Percentiles rank a stretch among this genome's conserved stretches.
Conservation (phyloP, 2,797 vertebrate genomes). For the Lophura swinhoii region DNA sequence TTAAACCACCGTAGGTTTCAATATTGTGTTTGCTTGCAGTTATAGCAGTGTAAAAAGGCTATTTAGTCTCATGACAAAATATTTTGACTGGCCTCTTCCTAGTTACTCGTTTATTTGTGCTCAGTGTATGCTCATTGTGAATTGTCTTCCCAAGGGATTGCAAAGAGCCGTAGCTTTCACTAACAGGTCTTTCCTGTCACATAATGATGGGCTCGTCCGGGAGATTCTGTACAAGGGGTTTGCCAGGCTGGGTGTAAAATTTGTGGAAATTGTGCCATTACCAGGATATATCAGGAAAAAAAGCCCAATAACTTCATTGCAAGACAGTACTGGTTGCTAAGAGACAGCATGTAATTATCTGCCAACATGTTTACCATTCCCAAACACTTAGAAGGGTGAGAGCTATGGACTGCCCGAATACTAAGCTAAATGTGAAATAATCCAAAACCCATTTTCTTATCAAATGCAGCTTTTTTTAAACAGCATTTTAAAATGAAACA, state of each 20-base stretch:
- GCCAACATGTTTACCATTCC: conserved; percentile 60
- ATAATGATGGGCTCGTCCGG: neutral
- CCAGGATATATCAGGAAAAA: neutral
- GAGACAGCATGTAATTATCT: conserved; percentile 62
- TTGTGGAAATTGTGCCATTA: conserved; percentile 15
- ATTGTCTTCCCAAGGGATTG: conserved; percentile 16
- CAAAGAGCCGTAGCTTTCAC: neutral
- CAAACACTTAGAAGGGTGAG: conserved; percentile 23
- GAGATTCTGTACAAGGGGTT: neutral
- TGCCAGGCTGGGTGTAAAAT: conserved; percentile 17
- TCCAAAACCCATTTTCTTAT: neutral
- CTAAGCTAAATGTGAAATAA: neutral
- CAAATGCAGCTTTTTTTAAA: neutral
- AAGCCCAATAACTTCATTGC: conserved; percentile 1
- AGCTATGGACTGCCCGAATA: conserved; percentile 32
- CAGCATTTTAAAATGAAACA: neutral
- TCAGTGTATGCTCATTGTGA: conserved; percentile 20
- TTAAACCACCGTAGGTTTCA: neutral
- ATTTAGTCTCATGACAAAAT: conserved; percentile 36
- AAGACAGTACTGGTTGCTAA: conserved; percentile 62
- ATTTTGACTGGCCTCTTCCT: conserved; percentile 42
- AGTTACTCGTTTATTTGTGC: conserved; percentile 41
- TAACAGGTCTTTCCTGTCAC: neutral
- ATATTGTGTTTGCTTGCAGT: neutral
- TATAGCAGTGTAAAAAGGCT: neutral